phyloP scores from a whole-genome alignment of 1,140 invertebrate genomes.

The Ylistrum balloti region DNA sequence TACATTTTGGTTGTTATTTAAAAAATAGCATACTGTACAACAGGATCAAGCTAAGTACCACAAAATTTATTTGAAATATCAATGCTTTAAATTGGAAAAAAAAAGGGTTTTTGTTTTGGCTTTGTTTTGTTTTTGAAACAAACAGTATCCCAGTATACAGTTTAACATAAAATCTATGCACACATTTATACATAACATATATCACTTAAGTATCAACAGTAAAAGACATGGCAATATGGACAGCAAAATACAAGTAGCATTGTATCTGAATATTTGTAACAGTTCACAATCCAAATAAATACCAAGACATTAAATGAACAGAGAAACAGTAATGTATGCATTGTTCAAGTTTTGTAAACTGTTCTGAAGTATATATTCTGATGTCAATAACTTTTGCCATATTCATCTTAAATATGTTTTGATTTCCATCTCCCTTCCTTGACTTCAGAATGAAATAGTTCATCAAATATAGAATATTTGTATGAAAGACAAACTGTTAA shows the following conservation, averaged over 20 bases:
- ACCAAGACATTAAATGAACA: not conserved
- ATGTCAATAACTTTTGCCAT: not conserved
- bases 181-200: not conserved
- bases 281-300: not conserved
- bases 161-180: not conserved
- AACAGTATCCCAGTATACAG: not conserved
- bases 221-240: too few relatives aligned
- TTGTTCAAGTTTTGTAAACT: constrained; percentile 11
- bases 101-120: too few relatives aligned
- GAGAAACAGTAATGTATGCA: not conserved
- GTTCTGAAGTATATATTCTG: not conserved
- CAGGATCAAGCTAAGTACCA: not conserved
- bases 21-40: not conserved
- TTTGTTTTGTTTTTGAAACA: not conserved
- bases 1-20: not conserved
- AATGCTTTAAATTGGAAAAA: not conserved
- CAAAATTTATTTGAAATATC: not conserved
- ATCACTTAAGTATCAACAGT: too few relatives aligned
- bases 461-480: too few relatives aligned
- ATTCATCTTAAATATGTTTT: not conserved
- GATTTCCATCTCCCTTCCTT: too few relatives aligned
- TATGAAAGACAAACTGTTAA: too few relatives aligned
- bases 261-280: not conserved
- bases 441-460: too few relatives aligned
- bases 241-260: too few relatives aligned